These are phyloP conservation scores for Alosa alosa DNA, from an alignment of 2,113 vertebrate genomes.

Conservation along the genomic window DNA sequence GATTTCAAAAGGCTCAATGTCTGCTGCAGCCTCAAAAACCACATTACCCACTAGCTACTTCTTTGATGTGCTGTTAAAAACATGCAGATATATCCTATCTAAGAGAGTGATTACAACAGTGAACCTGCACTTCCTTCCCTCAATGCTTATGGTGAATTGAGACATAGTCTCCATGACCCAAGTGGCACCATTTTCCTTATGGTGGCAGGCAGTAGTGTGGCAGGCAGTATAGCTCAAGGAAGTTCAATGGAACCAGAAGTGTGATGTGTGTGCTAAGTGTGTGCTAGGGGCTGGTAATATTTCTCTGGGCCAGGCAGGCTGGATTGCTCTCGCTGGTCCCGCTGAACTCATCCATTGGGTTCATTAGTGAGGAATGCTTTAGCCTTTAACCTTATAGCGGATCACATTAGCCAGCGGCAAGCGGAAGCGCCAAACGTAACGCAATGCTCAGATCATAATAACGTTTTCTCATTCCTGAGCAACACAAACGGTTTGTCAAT, in stretches of 20 bases:
- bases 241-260: neutral
- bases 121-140: neutral
- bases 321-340: conserved; percentile 28
- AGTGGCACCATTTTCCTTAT: too few species aligned
- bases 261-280: neutral
- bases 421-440: too few species aligned
- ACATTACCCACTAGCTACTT: neutral
- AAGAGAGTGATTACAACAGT: neutral
- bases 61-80: neutral
- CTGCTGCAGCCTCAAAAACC: neutral
- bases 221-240: too few species aligned
- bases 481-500: too few species aligned
- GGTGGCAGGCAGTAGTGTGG: too few species aligned
- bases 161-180: too few species aligned
- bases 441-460: too few species aligned
- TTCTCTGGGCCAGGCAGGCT: neutral
- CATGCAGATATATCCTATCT: neutral
- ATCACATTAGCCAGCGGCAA: too few species aligned
- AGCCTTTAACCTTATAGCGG: conserved; percentile 17
- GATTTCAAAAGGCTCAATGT: neutral
- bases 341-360: conserved; percentile 33
- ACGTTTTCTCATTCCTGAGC: too few species aligned
- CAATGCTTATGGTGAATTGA: neutral
- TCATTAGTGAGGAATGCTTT: conserved; percentile 29
- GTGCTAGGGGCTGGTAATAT: neutral